Evolutionary conservation across 2,797 vertebrate genomes (phyloP).

Genomic region (Acrossocheilus fasciatus): DNA sequence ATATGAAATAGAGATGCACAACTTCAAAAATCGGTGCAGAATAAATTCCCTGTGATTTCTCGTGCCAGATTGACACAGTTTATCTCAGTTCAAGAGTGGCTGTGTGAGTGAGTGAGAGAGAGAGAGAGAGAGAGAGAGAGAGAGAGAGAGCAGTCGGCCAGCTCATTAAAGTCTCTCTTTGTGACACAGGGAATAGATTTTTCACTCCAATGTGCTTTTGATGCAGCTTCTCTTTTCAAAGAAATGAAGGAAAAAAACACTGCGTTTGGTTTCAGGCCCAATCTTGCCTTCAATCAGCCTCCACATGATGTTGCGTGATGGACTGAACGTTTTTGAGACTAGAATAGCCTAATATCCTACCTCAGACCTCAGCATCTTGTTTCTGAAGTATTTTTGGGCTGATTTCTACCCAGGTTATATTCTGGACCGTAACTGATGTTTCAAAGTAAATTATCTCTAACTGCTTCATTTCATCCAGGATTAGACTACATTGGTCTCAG

Average conservation of each 20-base stretch:
- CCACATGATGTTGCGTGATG: background rate
- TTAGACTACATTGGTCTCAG: background rate
- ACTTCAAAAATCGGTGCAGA: constrained; percentile 49
- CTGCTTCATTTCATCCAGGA: background rate
- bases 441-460: constrained; percentile 1
- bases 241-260: constrained; percentile 39
- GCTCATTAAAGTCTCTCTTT: constrained; percentile 53
- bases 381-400: background rate
- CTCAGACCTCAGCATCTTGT: constrained; percentile 4
- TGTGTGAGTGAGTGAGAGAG: constrained; percentile 9
- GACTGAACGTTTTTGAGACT: constrained; percentile 6
- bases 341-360: background rate
- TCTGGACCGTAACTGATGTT: background rate
- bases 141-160: constrained; percentile 1
- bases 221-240: constrained; percentile 55
- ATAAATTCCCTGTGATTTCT: constrained; percentile 56
- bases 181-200: constrained; percentile 56
- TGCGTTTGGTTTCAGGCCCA: constrained; percentile 45
- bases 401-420: background rate
- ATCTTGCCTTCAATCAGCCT: constrained; percentile 19
- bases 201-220: constrained; percentile 47
- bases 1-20: constrained; percentile 39
- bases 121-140: background rate
- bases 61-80: constrained; percentile 35
- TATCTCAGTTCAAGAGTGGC: constrained; percentile 49